Percentiles rank a stretch among this genome's conserved stretches.
Conservation (phyloP, 2,797 vertebrate species). For the Brachyalestes nurse region DNA sequence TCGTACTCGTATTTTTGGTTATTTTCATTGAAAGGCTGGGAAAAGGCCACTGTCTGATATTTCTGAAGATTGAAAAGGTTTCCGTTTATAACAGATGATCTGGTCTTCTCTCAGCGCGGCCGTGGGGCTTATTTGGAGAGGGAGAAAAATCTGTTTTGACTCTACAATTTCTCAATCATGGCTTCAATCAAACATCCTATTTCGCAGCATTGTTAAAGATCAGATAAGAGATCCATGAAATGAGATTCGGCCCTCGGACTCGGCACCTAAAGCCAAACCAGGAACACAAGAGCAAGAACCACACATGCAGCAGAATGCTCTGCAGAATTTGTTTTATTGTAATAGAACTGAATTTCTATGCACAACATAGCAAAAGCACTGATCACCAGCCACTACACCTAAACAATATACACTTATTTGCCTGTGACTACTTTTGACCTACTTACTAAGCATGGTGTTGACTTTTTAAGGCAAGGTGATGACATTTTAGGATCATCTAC, state of each 20-base stretch:
- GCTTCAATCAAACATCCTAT: background rate
- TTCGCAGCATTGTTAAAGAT: constrained; percentile 8
- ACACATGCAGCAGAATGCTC: constrained; percentile 67
- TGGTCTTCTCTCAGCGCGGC: constrained; percentile 15
- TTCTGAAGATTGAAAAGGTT: constrained; percentile 27
- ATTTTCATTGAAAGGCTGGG: constrained; percentile 3
- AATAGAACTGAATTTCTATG: constrained; percentile 87
- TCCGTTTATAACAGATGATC: background rate
- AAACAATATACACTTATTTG: constrained; percentile 74
- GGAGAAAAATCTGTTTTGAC: background rate
- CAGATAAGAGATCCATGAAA: background rate
- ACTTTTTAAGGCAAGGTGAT: constrained; percentile 79
- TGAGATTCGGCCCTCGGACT: background rate
- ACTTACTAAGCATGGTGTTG: constrained; percentile 73
- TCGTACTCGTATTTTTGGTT: constrained; percentile 2
- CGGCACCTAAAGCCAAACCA: constrained; percentile 2
- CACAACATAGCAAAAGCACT: constrained; percentile 90
- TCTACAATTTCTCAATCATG: background rate
- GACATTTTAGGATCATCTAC: constrained; percentile 51
- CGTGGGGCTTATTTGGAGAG: background rate
- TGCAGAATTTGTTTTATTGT: constrained; percentile 94
- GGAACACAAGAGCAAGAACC: constrained; percentile 3
- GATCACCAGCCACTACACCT: constrained; percentile 84
- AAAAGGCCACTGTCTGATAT: constrained; percentile 42
- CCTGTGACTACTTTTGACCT: constrained; percentile 75